Base-by-base conservation (phyloP, 2,888 invertebrate genomes). In the Cerastis rubricosa region DNA sequence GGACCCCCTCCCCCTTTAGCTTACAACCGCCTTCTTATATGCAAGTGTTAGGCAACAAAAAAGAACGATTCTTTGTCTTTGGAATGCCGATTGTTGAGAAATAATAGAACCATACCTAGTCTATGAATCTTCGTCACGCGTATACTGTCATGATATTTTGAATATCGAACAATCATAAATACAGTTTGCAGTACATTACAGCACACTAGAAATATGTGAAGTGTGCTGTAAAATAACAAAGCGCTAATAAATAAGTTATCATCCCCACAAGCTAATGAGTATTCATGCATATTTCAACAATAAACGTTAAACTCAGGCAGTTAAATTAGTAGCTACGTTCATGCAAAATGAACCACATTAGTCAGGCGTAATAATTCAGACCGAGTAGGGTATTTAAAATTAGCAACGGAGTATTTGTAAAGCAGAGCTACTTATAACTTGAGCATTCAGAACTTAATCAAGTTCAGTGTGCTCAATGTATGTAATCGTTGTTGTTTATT, bases 251-350 rank as follows among this genome's bases (percentile, higher is more conserved):
- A 81, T 74, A 74, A 81, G 49, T 85, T 64, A 75, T 85, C 59
- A 70, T 76, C 25, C 70, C 59, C 63, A 72, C 57, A 59, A 71
- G 61, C 61, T 86, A 78, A 83, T 71, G 61, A 71, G 84, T 73
- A 71, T 78, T 74, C 80, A 83, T 83, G 85, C 63, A 82, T 78
- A 83, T 71, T 85, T 74, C 68, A 86, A 83, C 86, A 68, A 78
- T 73, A 78, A 65, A 78, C 70, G 68, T 78, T 71, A 74, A 85
- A 83, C 64, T 68, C 63, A 49, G 63, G n/a, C 59, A 51, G 83
- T 78, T 71, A 78, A 83, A 85, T 78, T 85, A 78, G 83, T 74
- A 78, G 71, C 86, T 51, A 80, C 69, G 59, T 65, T 71, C 81
- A 65, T 74, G 67, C 64, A 45, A 79, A 79, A 87, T 88, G 76